Evolutionary conservation across 2,888 invertebrate genomes (phyloP), one percentile per base, ranked within the genome.

Genomic region (Chesias legatella): DNA sequence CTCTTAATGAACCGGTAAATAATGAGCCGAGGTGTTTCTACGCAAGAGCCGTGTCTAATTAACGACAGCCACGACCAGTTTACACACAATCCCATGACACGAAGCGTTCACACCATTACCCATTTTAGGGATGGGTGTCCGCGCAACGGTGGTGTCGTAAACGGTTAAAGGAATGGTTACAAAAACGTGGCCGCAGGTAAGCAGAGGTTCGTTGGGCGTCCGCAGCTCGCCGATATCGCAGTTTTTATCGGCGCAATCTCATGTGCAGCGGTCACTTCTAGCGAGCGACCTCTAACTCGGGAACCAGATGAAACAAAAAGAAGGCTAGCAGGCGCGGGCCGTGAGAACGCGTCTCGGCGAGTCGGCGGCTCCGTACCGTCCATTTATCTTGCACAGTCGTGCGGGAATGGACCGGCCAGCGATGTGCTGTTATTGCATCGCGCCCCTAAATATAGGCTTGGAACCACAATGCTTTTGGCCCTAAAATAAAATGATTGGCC

Each of bases 1-100:
- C 79, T 83, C 81, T 79, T 86, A 85, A 86, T 86, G 86, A 86
- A 83, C 81, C 84, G 75, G 84, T 85, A 81, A 85, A 85, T 88
- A 86, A 88, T 84, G 86, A 81, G 79, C 53, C 62, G 74, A 83
- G 79, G 81, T 85, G 83, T 81, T 79, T 79, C 67, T 61, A 73
- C 61, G 68, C 67, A 68, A 76, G 75, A 71, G 60, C 78, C 75
- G 75, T 76, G 77, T 77, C 81, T 84, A 83, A 85, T 86, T 85
- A 85, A 79, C 76, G 60, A 72, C 59, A 65, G 62, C 67, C 62
- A 59, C 65, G 63, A 69, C 69, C 67, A 69, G 69, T 73, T 67
- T 68, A 72, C 67, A 70, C 58, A 60, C 58, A 51, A 54, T 53
- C 53, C 55, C 48, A 55, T 56, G 60, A 65, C 62, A 62, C 51